Evolutionary conservation across 2,888 invertebrate species (phyloP), one percentile per base, ranked within the genome.

Genomic region (Cephus pygmeus): DNA sequence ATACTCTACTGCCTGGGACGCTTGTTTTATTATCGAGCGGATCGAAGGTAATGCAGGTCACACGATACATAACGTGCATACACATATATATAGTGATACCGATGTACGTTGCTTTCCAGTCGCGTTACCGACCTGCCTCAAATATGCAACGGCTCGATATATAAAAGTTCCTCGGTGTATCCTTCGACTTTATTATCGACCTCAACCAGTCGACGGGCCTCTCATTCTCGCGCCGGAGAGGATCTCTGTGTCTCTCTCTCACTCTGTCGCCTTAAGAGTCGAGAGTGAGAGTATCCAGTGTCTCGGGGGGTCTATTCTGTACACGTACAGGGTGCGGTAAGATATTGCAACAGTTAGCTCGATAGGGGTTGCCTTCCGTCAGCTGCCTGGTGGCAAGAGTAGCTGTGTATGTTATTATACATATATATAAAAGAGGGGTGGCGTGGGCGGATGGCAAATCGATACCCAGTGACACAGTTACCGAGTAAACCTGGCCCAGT

Each of bases 401-500:
- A 56, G 56, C 23, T 23, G 23, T 23, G 23, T 56, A 9, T 56
- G 56, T 56, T 56, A 56, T 35, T 12, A 35, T 12, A 35, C 12
- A 35, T 56, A 9, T 56, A 33, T 75, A 36, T 33, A 34, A 74
- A 73, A 56, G 81, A 79, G 79, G 83, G 85, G 81, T 83, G 83
- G 81, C 80, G 83, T 82, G 80, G 84, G 82, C 83, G 82, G 87
- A 82, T 82, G 83, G 82, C 80, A 84, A 85, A 90, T 90, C 89
- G 88, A 90, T 90, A 89, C 81, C 84, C 84, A 85, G 85, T 89
- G 91, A 90, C 91, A 90, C 85, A 89, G 87, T 91, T 91, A 90
- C 91, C 90, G 90, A 90, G 91, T 91, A 90, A 91, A 91, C 91
- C 90, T 91, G 90, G 88, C 91, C 91, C 84, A 89, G 87, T 89